Evolutionary conservation across 2,113 vertebrate genomes (phyloP).

Genomic region (Odontesthes bonariensis): DNA sequence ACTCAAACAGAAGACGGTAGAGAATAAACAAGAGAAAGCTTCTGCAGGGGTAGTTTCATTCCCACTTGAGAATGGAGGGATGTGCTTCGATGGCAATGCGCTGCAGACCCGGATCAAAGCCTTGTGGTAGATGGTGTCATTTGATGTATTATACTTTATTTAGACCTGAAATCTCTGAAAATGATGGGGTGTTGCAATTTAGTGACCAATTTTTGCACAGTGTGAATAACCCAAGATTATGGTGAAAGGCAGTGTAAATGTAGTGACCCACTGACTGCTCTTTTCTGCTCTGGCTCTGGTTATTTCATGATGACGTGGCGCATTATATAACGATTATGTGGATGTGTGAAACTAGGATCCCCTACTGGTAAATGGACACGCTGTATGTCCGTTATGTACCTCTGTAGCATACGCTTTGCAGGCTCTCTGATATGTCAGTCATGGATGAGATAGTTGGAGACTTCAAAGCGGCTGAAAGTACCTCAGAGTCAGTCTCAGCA

Average conservation of each 20-base stretch:
- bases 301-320: constrained; percentile 7
- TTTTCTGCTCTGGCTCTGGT: constrained; percentile 1
- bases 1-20: too few species aligned
- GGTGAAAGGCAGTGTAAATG: background rate
- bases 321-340: background rate
- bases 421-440: constrained; percentile 67
- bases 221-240: background rate
- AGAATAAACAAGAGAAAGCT: background rate
- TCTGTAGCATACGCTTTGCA: constrained; percentile 35
- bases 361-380: background rate
- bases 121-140: background rate
- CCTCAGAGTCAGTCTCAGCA: constrained; percentile 67
- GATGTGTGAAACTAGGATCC: background rate
- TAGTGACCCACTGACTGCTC: background rate
- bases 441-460: constrained; percentile 62
- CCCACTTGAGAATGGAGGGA: background rate
- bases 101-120: constrained; percentile 10
- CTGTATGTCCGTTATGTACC: background rate
- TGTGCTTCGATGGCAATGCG: constrained; percentile 10
- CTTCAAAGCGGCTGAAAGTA: constrained; percentile 77
- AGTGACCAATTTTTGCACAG: background rate
- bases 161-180: constrained; percentile 9
- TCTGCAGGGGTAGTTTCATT: background rate
- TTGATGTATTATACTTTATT: constrained; percentile 15
- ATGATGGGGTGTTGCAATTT: constrained; percentile 16